These are phyloP conservation scores for Theonella swinhoei DNA, from an alignment of 37 sponge, comb jelly and placozoan genomes.

Conservation along the genomic window DNA sequence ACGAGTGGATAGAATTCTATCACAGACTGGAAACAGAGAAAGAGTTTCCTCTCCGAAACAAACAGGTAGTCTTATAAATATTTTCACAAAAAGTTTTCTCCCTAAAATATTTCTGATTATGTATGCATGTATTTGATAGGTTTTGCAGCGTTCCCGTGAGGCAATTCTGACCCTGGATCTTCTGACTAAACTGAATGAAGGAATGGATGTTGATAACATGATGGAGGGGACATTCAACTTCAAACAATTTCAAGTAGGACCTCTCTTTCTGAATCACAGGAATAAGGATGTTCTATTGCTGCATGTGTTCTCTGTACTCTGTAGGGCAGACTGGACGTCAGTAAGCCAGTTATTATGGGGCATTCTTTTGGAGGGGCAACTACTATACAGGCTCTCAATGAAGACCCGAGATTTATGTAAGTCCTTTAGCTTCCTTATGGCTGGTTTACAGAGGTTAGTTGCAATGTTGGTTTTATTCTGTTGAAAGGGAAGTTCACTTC, in stretches of 20 bases:
- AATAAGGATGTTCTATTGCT: too few relatives aligned
- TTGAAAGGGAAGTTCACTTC: too few relatives aligned
- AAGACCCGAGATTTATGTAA: slow-evolving; percentile 69
- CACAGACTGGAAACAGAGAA: not conserved
- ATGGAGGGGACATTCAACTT: slow-evolving; percentile 48
- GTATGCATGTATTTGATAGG: not conserved
- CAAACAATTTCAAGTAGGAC: slow-evolving; percentile 54
- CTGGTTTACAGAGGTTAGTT: not conserved
- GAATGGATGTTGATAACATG: slow-evolving; percentile 44
- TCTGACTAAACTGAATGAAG: slow-evolving; percentile 47
- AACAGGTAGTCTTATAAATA: slow-evolving; percentile 15
- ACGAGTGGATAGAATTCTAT: slow-evolving; percentile 52
- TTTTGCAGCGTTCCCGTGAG: slow-evolving; percentile 34
- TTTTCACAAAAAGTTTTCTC: too few relatives aligned
- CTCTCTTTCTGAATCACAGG: too few relatives aligned
- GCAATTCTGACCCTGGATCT: slow-evolving; percentile 46
- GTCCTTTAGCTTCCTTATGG: too few relatives aligned
- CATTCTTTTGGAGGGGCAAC: slow-evolving; percentile 83
- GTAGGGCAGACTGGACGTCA: slow-evolving; percentile 59
- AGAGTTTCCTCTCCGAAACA: slow-evolving; percentile 38
- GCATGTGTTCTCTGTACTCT: not conserved
- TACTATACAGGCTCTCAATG: slow-evolving; percentile 56
- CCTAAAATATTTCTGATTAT: not conserved
- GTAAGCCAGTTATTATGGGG: slow-evolving; percentile 59
- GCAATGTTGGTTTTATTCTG: not conserved